These are phyloP conservation scores for Triplophysa siluroides DNA, from an alignment of 2,113 vertebrate species.

Conservation along the genomic window DNA sequence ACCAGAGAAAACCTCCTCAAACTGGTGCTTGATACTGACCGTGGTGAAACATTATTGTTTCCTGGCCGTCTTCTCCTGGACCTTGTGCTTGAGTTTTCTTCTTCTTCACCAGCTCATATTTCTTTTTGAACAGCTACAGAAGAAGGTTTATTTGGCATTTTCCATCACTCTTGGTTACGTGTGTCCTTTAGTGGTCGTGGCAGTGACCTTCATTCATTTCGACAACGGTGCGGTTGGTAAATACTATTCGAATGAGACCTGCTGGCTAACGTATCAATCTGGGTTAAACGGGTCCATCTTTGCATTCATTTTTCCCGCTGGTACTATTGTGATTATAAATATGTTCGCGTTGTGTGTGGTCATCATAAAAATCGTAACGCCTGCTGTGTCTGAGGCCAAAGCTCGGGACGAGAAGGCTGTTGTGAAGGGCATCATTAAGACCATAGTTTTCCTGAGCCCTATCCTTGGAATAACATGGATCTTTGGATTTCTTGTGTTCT, in stretches of 20 bases:
- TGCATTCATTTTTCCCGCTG: conserved; percentile 80
- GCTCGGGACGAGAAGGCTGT: conserved; percentile 61
- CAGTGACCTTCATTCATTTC: conserved; percentile 69
- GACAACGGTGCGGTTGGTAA: conserved; percentile 41
- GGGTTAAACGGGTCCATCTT: conserved; percentile 74
- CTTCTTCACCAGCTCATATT: conserved; percentile 89
- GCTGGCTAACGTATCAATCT: conserved; percentile 81
- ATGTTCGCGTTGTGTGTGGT: conserved; percentile 80
- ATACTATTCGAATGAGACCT: conserved; percentile 69
- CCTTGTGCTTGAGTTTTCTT: conserved; percentile 84
- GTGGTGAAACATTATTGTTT: conserved; percentile 87
- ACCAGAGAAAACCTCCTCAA: rapidly evolving
- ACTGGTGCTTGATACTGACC: conserved; percentile 71
- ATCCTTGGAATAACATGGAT: conserved; percentile 76
- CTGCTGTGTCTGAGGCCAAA: conserved; percentile 34
- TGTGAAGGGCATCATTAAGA: conserved; percentile 64
- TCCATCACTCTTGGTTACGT: conserved; percentile 81
- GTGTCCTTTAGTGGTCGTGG: conserved; percentile 81
- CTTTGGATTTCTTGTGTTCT: conserved; percentile 65
- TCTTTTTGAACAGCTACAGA: conserved; percentile 81
- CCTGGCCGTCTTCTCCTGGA: conserved; percentile 93
- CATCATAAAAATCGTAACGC: conserved; percentile 83
- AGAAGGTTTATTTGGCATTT: conserved; percentile 74
- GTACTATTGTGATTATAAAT: conserved; percentile 81
- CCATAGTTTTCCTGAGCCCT: conserved; percentile 73